Conservation (phyloP, 2,888 invertebrate species). For the Psylliodes chrysocephalus region DNA sequence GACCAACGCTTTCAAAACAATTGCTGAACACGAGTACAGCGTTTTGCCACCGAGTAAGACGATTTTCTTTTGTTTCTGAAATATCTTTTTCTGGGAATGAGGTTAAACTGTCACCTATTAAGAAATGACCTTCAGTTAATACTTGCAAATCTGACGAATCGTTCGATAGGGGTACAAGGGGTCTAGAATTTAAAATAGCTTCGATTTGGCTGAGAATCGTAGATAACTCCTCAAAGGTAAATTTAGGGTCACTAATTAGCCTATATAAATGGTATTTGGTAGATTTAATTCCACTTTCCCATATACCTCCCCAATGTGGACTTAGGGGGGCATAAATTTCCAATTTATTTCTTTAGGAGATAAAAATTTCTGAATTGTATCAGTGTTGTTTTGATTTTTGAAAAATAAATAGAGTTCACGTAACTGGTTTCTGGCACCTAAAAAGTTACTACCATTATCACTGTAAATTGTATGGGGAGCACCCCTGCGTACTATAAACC, state of each 20-base stretch:
- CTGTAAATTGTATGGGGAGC: background rate
- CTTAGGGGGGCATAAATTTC: background rate
- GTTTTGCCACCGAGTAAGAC: constrained; percentile 16
- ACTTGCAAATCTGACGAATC: no score
- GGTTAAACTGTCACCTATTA: no score
- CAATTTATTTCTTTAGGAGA: background rate
- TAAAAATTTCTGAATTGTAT: background rate
- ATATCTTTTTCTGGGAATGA: background rate
- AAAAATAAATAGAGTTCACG: background rate
- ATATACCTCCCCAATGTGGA: no score
- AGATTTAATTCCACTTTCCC: background rate
- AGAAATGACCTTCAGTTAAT: no score
- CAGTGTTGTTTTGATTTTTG: background rate
- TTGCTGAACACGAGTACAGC: constrained; percentile 21
- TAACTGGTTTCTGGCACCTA: constrained; percentile 1
- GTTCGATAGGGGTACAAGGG: no score
- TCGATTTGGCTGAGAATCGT: no score
- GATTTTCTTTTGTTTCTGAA: background rate
- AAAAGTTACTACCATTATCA: background rate
- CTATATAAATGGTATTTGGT: background rate
- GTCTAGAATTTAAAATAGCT: no score
- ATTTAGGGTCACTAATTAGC: no score
- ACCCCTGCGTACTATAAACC: background rate
- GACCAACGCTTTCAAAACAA: constrained; percentile 30
- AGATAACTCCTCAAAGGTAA: no score